phyloP scores from a whole-genome alignment of 2,888 invertebrate species.

The Callosobruchus maculatus region DNA sequence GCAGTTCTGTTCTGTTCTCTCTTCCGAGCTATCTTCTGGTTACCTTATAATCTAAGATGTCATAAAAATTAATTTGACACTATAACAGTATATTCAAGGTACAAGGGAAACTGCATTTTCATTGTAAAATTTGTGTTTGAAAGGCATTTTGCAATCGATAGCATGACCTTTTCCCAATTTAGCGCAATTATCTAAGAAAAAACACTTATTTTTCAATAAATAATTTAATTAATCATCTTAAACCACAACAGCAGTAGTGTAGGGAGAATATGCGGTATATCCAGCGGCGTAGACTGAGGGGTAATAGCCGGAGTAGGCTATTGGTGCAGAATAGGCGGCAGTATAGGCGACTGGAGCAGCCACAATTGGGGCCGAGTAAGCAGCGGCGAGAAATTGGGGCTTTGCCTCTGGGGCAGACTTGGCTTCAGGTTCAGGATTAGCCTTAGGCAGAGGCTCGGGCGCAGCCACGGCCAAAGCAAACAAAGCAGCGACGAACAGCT shows the following conservation, averaged over 20 bases:
- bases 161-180: too few species aligned
- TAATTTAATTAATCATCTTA: not conserved
- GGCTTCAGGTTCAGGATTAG: not conserved
- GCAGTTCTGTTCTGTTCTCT: too few species aligned
- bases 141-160: too few species aligned
- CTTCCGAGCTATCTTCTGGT: too few species aligned
- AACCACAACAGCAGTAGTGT: not conserved
- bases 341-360: slow-evolving; percentile 1
- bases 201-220: not conserved
- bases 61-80: too few species aligned
- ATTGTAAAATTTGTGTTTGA: too few species aligned
- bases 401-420: not conserved
- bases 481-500: not conserved
- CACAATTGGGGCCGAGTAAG: not conserved
- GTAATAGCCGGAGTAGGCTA: not conserved
- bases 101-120: too few species aligned
- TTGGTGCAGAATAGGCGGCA: not conserved
- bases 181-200: too few species aligned
- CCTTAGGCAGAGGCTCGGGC: not conserved
- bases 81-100: too few species aligned
- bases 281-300: not conserved
- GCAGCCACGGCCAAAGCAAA: not conserved
- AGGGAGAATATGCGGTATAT: not conserved
- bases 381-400: not conserved
- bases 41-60: too few species aligned